Evolutionary conservation across 2,113 vertebrate species (phyloP).

Genomic region (Pyrgilauda ruficollis): DNA sequence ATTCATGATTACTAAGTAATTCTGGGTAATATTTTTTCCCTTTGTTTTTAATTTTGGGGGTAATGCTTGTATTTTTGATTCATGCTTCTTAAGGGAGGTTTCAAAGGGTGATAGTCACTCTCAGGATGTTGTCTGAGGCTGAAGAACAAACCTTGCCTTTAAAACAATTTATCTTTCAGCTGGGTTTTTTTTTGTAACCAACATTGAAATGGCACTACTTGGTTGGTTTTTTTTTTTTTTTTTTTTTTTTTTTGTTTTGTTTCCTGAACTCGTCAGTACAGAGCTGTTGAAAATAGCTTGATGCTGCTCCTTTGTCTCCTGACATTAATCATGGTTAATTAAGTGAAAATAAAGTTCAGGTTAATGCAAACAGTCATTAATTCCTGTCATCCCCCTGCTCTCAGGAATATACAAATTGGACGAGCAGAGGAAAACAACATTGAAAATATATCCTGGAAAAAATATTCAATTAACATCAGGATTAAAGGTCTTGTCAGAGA

Average conservation of each 20-base stretch:
- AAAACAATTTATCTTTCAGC: not conserved
- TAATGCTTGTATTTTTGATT: not conserved
- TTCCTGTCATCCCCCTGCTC: not conserved
- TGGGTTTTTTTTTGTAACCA: not conserved
- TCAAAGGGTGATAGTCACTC: not conserved
- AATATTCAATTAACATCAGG: not conserved
- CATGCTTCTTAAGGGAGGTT: not conserved
- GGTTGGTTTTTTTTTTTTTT: not conserved
- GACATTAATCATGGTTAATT: constrained; percentile 48
- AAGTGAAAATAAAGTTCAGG: not conserved
- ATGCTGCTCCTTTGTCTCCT: constrained; percentile 19
- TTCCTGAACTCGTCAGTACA: constrained; percentile 10
- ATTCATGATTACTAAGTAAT: not conserved
- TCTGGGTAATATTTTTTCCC: not conserved
- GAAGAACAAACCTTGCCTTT: not conserved
- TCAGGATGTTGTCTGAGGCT: not conserved
- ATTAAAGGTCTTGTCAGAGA: constrained; percentile 10
- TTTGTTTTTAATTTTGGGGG: not conserved
- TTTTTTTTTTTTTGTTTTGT: not conserved
- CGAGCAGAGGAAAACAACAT: not conserved
- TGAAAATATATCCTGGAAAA: not conserved
- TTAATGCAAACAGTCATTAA: constrained; percentile 49
- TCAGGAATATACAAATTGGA: not conserved
- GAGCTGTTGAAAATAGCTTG: constrained; percentile 44
- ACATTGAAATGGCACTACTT: not conserved